A percentile compares a stretch with the other conserved stretches of the same genome.
phyloP scores from a whole-genome alignment of 2,113 vertebrate species.

The Chloroceryle aenea region DNA sequence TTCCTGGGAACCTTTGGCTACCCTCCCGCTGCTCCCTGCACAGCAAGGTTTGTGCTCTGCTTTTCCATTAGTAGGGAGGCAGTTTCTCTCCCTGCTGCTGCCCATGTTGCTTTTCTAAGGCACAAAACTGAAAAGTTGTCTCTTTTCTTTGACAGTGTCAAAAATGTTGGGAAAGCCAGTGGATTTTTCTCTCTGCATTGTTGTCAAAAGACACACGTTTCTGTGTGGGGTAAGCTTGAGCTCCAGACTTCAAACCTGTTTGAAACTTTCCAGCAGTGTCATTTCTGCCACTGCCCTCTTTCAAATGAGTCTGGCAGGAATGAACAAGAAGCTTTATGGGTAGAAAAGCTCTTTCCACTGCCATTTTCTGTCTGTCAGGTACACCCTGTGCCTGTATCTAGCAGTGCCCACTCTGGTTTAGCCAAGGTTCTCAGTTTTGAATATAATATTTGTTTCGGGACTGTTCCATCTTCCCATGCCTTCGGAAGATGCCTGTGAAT shows the following conservation, averaged over 20 bases:
- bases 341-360: neutral
- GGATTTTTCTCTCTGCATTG: neutral
- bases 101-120: neutral
- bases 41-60: neutral
- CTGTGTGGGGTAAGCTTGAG: neutral
- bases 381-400: neutral
- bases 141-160: neutral
- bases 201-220: neutral
- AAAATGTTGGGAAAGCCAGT: neutral
- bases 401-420: neutral
- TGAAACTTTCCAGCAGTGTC: neutral
- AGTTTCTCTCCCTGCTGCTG: neutral
- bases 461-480: neutral
- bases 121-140: neutral
- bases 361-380: neutral
- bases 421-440: neutral
- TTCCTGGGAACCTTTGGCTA: neutral
- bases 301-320: neutral
- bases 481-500: neutral
- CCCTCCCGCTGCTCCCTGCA: neutral
- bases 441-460: neutral
- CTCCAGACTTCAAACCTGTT: neutral
- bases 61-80: neutral
- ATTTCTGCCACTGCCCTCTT: neutral
- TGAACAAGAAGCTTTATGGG: neutral